Percentiles rank a stretch among this genome's conserved stretches.
Conservation (phyloP, 2,113 vertebrate species). For the Poeciliopsis prolifica region DNA sequence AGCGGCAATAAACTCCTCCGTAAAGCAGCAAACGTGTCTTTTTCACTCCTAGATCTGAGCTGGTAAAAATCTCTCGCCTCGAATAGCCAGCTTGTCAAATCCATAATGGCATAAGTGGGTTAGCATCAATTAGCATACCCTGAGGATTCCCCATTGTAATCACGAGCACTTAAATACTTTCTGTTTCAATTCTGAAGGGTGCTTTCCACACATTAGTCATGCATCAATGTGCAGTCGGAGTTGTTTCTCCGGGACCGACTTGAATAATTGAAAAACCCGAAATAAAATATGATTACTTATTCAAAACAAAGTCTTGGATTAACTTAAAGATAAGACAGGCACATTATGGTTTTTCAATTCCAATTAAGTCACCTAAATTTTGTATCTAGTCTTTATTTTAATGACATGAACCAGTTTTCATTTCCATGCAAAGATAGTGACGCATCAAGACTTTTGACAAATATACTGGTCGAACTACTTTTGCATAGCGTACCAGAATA, state of each 20-base stretch:
- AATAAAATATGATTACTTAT: constrained; percentile 14
- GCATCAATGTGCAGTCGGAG: constrained; percentile 25
- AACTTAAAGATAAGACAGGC: not conserved
- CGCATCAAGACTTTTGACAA: too few relatives aligned
- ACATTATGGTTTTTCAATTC: not conserved
- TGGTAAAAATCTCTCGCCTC: constrained; percentile 14
- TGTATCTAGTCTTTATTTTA: not conserved
- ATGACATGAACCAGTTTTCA: not conserved
- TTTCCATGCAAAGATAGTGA: not conserved
- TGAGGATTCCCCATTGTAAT: constrained; percentile 47
- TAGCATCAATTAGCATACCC: constrained; percentile 58
- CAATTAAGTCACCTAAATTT: not conserved
- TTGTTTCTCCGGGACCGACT: constrained; percentile 13
- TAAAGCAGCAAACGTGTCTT: constrained; percentile 2
- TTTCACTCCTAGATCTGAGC: constrained; percentile 17
- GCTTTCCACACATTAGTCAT: constrained; percentile 47
- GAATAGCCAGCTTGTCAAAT: constrained; percentile 52
- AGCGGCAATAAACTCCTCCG: not conserved
- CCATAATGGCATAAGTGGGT: constrained; percentile 59
- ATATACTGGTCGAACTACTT: too few relatives aligned
- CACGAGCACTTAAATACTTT: constrained; percentile 52
- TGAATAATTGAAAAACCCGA: constrained; percentile 25
- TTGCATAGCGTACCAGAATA: too few relatives aligned
- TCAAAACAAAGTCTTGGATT: not conserved
- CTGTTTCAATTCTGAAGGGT: constrained; percentile 33